Conservation (phyloP, 2,797 vertebrate genomes). For the Arnoldichthys spilopterus region DNA sequence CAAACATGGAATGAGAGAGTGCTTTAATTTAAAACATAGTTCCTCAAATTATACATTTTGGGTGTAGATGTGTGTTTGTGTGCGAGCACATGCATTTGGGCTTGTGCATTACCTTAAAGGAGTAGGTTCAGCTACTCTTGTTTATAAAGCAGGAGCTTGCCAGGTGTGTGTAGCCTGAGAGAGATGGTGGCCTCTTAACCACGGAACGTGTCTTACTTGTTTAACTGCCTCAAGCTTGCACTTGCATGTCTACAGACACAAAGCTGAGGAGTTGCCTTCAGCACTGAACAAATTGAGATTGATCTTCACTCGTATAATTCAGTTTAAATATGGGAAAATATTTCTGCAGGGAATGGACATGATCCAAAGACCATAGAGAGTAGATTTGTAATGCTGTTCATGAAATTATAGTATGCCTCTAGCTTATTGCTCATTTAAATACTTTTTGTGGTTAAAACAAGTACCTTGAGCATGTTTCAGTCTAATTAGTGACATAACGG, state of each 20-base stretch:
- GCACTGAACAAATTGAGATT: neutral
- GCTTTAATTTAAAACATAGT: neutral
- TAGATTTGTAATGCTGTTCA: neutral
- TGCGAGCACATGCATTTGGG: neutral
- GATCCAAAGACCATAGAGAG: neutral
- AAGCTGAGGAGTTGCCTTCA: neutral
- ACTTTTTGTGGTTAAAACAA: neutral
- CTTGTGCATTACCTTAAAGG: neutral
- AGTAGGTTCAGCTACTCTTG: neutral
- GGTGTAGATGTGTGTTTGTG: neutral
- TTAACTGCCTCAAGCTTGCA: neutral
- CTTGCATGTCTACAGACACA: conserved; percentile 23
- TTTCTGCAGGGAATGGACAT: neutral
- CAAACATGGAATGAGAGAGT: neutral
- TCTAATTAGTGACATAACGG: too few species aligned
- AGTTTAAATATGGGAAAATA: neutral
- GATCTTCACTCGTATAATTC: neutral
- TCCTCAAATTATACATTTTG: neutral
- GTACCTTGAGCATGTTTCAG: too few species aligned
- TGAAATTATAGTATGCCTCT: neutral
- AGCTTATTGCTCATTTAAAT: neutral
- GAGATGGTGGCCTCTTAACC: neutral
- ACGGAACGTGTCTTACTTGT: conserved; percentile 19
- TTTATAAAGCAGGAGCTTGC: neutral
- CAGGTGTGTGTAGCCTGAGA: neutral